Evolutionary conservation across 2,113 vertebrate species (phyloP).

Genomic region (Etheostoma cragini): DNA sequence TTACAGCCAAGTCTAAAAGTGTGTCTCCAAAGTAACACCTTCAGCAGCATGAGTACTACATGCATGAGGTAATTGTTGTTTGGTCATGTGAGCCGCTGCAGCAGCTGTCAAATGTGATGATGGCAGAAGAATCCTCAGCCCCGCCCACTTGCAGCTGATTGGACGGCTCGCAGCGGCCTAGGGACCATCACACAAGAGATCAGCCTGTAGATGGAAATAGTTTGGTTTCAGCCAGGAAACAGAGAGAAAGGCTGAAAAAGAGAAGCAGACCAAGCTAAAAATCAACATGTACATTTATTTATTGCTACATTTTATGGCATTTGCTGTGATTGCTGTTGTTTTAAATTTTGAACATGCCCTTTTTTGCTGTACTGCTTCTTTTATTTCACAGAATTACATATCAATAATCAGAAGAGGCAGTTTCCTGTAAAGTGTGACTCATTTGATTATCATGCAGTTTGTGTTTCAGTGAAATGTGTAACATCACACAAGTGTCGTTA

Average conservation of each 20-base stretch:
- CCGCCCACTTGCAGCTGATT: constrained; percentile 79
- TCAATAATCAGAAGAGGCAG: neutral
- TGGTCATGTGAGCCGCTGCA: constrained; percentile 86
- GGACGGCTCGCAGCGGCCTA: constrained; percentile 64
- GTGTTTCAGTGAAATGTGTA: neutral
- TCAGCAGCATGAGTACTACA: constrained; percentile 58
- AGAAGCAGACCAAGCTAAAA: neutral
- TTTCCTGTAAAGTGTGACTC: constrained; percentile 31
- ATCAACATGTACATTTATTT: too few species aligned
- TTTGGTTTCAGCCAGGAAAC: neutral
- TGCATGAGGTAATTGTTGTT: constrained; percentile 88
- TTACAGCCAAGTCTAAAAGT: too few species aligned
- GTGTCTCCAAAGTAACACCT: constrained; percentile 63
- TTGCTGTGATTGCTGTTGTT: neutral
- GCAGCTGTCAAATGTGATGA: constrained; percentile 85
- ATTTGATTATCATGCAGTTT: neutral
- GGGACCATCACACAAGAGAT: constrained; percentile 77
- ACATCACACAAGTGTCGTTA: neutral
- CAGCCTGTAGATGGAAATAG: neutral
- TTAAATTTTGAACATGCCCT: neutral
- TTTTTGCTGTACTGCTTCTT: neutral
- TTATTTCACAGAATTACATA: neutral
- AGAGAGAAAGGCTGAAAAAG: neutral
- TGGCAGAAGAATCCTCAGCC: constrained; percentile 59
- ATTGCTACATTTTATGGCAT: neutral